phyloP scores from a whole-genome alignment of 2,888 invertebrate genomes.

The Arge pagana region DNA sequence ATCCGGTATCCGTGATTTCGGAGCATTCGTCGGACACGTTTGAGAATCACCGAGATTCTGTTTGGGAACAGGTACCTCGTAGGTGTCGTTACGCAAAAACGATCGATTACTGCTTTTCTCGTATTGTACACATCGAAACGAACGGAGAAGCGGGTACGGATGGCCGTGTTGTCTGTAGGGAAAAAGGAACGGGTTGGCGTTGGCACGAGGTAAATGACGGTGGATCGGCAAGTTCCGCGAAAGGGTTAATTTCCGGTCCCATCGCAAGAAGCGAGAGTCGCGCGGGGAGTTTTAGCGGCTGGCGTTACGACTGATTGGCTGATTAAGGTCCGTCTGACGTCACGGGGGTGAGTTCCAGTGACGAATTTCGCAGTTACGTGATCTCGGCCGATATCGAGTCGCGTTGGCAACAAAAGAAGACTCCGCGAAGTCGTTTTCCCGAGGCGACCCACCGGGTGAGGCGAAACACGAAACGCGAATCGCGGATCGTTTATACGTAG shows the following conservation, averaged over 20 bases:
- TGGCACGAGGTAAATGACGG: conserved; percentile 14
- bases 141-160: too few relatives aligned
- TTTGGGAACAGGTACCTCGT: too few relatives aligned
- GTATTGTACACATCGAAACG: too few relatives aligned
- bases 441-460: not conserved
- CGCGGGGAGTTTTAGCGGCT: conserved; percentile 8
- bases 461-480: not conserved
- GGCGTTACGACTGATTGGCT: conserved; percentile 25
- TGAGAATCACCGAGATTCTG: too few relatives aligned
- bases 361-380: not conserved
- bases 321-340: conserved; percentile 22
- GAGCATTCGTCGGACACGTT: too few relatives aligned
- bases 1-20: too few relatives aligned
- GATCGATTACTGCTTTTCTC: too few relatives aligned
- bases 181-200: conserved; percentile 5
- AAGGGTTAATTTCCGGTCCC: conserved; percentile 35
- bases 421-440: not conserved
- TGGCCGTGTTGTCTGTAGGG: too few relatives aligned
- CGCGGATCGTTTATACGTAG: not conserved
- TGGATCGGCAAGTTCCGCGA: conserved; percentile 25
- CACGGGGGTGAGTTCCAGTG: not conserved
- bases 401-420: conserved; percentile 44
- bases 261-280: conserved; percentile 10
- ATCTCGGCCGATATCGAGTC: conserved; percentile 43
- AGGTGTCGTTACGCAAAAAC: too few relatives aligned